phyloP scores from a whole-genome alignment of 1,140 invertebrate genomes.

The Saccostrea glomerata region DNA sequence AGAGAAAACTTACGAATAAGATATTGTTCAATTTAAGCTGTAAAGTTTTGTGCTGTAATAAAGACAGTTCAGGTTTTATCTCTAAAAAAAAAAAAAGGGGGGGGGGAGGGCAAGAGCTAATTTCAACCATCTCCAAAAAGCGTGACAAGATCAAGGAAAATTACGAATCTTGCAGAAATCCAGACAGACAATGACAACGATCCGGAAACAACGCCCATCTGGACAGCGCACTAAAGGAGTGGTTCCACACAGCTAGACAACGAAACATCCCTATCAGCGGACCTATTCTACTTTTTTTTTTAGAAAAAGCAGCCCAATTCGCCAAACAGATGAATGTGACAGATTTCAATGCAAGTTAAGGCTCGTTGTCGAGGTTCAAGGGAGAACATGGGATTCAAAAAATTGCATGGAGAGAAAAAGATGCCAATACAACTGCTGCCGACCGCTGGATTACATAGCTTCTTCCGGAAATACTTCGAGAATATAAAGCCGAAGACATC shows the following conservation, averaged over 20 bases:
- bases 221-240: slow-evolving; percentile 38
- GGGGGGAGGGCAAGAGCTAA: background rate
- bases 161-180: slow-evolving; percentile 43
- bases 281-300: slow-evolving; percentile 64
- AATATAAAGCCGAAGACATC: slow-evolving; percentile 66
- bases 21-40: too few species aligned
- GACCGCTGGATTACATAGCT: slow-evolving; percentile 42
- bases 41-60: too few species aligned
- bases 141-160: background rate
- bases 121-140: background rate
- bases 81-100: too few species aligned
- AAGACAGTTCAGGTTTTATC: too few species aligned
- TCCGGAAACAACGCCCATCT: slow-evolving; percentile 33
- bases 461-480: slow-evolving; percentile 54
- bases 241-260: slow-evolving; percentile 50
- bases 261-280: slow-evolving; percentile 55
- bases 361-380: slow-evolving; percentile 72
- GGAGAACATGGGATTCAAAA: background rate
- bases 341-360: slow-evolving; percentile 71
- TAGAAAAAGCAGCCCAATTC: slow-evolving; percentile 62
- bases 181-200: slow-evolving; percentile 43
- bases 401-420: background rate
- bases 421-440: background rate
- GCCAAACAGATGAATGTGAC: slow-evolving; percentile 62
- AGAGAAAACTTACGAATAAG: too few species aligned